These are phyloP conservation scores for Yponomeuta cagnagella DNA, from an alignment of 2,888 invertebrate genomes.

Conservation along the genomic window DNA sequence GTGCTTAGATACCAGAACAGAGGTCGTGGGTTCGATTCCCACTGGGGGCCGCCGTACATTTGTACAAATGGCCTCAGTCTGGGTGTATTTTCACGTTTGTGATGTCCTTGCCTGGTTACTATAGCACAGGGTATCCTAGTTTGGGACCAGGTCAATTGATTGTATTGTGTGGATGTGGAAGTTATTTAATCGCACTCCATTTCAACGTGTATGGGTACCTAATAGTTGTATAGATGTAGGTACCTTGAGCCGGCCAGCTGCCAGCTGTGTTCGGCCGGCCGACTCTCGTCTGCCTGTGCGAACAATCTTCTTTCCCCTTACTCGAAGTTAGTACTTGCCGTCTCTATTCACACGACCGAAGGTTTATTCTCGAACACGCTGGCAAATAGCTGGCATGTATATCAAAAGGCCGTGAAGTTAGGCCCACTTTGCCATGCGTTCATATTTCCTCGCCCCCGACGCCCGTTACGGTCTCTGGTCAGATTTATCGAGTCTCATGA, in stretches of 20 bases:
- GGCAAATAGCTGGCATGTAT: slow-evolving; percentile 33
- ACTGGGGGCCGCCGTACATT: too few relatives aligned
- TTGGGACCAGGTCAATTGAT: too few relatives aligned
- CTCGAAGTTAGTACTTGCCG: not conserved
- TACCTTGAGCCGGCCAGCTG: not conserved
- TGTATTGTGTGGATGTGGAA: too few relatives aligned
- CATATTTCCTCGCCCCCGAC: slow-evolving; percentile 71
- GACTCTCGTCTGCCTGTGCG: not conserved
- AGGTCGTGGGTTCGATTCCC: too few relatives aligned
- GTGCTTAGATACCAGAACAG: too few relatives aligned
- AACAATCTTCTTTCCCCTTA: not conserved
- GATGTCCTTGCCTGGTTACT: too few relatives aligned
- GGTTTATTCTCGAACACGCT: not conserved
- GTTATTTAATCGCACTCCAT: not conserved
- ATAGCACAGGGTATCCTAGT: too few relatives aligned
- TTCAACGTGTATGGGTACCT: not conserved
- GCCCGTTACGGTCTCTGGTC: slow-evolving; percentile 71
- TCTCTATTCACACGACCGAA: not conserved
- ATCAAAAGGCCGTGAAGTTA: slow-evolving; percentile 64
- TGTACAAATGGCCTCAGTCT: too few relatives aligned
- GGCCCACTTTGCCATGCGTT: slow-evolving; percentile 47
- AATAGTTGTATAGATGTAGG: not conserved
- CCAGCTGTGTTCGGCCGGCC: slow-evolving; percentile 3
- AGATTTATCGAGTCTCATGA: slow-evolving; percentile 71
- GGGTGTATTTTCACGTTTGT: too few relatives aligned